phyloP scores from a whole-genome alignment of 2,113 vertebrate species.

The Xenus cinereus region DNA sequence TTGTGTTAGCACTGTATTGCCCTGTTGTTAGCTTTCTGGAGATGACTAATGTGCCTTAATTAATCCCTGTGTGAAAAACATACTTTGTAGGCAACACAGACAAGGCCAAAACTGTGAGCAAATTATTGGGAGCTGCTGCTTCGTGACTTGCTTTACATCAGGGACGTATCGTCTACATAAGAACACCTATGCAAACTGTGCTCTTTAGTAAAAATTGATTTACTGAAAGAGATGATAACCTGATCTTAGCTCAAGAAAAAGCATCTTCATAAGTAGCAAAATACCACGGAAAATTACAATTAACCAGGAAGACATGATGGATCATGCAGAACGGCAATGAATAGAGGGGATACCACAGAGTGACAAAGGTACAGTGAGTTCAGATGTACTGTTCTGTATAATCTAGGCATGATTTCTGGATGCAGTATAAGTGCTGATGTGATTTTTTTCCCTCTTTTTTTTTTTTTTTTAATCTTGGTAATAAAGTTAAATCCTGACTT shows the following conservation, averaged over 20 bases:
- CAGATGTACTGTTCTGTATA: background rate
- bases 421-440: background rate
- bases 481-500: background rate
- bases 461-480: background rate
- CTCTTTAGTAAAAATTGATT: background rate
- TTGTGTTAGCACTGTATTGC: background rate
- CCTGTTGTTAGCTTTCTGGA: conserved; percentile 5
- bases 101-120: background rate
- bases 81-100: background rate
- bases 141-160: background rate
- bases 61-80: conserved; percentile 27
- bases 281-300: background rate
- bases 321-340: background rate
- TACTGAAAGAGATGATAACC: background rate
- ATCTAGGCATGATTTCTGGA: background rate
- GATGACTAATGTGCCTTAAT: conserved; percentile 38
- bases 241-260: background rate
- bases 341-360: background rate
- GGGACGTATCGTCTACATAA: rapidly evolving
- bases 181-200: background rate
- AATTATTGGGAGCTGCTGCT: background rate
- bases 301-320: background rate
- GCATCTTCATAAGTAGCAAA: background rate
- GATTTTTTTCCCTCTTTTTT: background rate
- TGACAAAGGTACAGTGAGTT: background rate